Conservation (phyloP, 1,140 invertebrate species). For the Aphis gossypii region DNA sequence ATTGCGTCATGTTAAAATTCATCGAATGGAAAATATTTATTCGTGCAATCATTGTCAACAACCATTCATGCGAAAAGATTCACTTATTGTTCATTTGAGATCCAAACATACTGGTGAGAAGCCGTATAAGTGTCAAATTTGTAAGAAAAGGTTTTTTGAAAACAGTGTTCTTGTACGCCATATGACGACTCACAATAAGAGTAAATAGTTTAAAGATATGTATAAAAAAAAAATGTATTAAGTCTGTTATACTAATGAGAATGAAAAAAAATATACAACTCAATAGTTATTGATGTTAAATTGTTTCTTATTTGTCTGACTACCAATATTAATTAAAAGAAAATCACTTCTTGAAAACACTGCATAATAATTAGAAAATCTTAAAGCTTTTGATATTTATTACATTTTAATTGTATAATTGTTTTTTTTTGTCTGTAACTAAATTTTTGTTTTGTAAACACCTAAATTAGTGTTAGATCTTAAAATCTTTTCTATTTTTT, state of each 20-base stretch:
- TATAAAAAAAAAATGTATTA: background rate
- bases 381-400: background rate
- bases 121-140: background rate
- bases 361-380: background rate
- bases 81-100: background rate
- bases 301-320: background rate
- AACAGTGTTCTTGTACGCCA: background rate
- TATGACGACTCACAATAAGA: background rate
- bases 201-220: background rate
- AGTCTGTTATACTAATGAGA: background rate
- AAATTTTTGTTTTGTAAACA: background rate
- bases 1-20: background rate
- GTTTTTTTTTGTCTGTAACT: background rate
- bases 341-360: background rate
- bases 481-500: too few relatives aligned
- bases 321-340: background rate
- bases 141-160: constrained; percentile 1
- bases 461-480: background rate
- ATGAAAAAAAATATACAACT: background rate
- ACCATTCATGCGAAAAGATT: background rate
- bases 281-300: background rate
- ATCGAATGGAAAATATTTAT: background rate
- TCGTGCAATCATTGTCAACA: background rate
- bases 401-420: background rate
- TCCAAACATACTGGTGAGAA: background rate